Evolutionary conservation across 2,888 invertebrate species (phyloP).

Genomic region (Onthophagus sagittarius): DNA sequence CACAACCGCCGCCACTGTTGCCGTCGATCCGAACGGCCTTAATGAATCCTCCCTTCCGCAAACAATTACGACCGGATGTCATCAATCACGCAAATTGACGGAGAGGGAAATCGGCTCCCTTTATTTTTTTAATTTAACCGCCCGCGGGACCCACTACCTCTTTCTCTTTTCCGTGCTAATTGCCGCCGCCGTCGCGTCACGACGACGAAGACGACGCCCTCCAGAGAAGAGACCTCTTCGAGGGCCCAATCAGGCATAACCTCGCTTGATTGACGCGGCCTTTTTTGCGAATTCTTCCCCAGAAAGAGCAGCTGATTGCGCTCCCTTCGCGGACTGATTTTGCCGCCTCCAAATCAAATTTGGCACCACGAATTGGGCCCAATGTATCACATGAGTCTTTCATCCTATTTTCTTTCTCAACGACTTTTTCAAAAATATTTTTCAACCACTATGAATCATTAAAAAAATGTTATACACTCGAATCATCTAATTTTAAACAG

Average conservation of each 20-base stretch:
- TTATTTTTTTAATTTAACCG: not conserved
- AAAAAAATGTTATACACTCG: not conserved
- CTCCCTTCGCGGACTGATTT: conserved; percentile 10
- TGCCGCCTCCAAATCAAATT: conserved; percentile 9
- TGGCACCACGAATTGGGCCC: conserved; percentile 14
- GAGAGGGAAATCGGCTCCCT: not conserved
- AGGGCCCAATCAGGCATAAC: conserved; percentile 4
- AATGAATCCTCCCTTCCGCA: not conserved
- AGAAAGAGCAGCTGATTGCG: conserved; percentile 12
- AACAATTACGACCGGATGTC: not conserved
- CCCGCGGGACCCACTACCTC: not conserved
- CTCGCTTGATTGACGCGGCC: conserved; percentile 28
- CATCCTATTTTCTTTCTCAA: not conserved
- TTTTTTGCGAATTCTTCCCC: conserved; percentile 21
- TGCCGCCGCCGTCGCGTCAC: not conserved
- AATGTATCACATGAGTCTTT: conserved; percentile 11
- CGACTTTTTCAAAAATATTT: not conserved
- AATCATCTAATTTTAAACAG: too few relatives aligned
- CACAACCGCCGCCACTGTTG: not conserved
- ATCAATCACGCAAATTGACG: not conserved
- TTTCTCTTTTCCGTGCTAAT: not conserved
- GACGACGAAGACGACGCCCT: not conserved
- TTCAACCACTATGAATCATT: not conserved
- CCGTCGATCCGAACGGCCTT: not conserved
- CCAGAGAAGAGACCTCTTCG: not conserved